A percentile compares a stretch with the other conserved stretches of the same genome.
Evolutionary conservation across 1,140 invertebrate genomes (phyloP).

Genomic region (Zophobas atratus): DNA sequence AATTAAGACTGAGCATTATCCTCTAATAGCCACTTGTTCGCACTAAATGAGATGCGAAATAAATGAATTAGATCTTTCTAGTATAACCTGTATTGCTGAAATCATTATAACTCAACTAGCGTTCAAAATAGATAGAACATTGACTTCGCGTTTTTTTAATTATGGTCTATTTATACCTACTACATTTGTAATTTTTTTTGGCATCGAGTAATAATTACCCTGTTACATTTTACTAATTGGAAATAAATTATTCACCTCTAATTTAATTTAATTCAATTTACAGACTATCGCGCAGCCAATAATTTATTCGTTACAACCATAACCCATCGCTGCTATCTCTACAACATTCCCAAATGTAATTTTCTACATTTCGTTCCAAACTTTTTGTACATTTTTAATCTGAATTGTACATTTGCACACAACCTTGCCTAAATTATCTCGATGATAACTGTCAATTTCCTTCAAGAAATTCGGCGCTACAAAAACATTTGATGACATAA

Average conservation of each 20-base stretch:
- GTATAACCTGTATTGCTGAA: not conserved
- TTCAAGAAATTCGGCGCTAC: conserved; percentile 5
- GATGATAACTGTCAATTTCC: conserved; percentile 4
- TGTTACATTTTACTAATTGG: conserved; percentile 7
- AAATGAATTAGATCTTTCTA: conserved; percentile 17
- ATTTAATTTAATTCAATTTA: conserved; percentile 23
- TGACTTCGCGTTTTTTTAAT: not conserved
- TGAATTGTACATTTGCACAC: not conserved
- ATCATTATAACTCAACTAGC: not conserved
- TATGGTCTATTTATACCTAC: not conserved
- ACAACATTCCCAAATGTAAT: not conserved
- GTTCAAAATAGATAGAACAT: no score
- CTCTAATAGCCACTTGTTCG: conserved; percentile 10
- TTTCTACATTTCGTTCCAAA: not conserved
- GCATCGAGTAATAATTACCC: conserved; percentile 1
- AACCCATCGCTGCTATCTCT: not conserved
- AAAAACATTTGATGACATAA: conserved; percentile 39
- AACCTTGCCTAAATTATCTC: conserved; percentile 7
- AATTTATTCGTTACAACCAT: not conserved
- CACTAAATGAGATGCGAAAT: conserved; percentile 24
- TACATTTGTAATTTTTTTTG: no score
- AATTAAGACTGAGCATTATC: conserved; percentile 37
- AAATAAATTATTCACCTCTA: conserved; percentile 28
- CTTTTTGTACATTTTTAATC: not conserved
- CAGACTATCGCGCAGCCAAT: conserved; percentile 6